phyloP scores from a whole-genome alignment of 2,113 vertebrate genomes.

The Meriones unguiculatus region DNA sequence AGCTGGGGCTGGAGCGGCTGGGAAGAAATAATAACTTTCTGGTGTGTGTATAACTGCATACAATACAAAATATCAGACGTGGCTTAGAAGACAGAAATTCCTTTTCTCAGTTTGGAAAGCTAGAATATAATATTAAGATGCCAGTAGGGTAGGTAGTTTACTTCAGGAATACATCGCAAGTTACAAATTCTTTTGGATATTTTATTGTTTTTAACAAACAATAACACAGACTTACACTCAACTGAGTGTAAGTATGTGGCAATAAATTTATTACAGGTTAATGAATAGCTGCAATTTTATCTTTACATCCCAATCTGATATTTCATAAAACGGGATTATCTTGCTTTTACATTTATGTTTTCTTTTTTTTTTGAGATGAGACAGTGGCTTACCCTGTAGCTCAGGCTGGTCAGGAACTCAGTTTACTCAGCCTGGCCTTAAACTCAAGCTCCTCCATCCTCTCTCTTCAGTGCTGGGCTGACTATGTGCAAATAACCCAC shows the following conservation, averaged over 20 bases:
- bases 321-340: not conserved
- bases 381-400: not conserved
- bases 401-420: not conserved
- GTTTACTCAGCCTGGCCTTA: not conserved
- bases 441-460: not conserved
- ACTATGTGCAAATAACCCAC: not conserved
- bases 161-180: not conserved
- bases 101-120: not conserved
- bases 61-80: not conserved
- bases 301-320: not conserved
- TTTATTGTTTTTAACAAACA: slow-evolving; percentile 42
- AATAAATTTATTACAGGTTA: slow-evolving; percentile 1
- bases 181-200: not conserved
- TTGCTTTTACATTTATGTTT: not conserved
- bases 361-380: not conserved
- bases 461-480: not conserved
- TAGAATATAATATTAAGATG: not conserved
- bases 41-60: not conserved
- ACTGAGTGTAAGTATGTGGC: not conserved
- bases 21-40: not conserved
- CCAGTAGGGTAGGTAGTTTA: not conserved
- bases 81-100: not conserved
- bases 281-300: not conserved
- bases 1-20: not conserved
- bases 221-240: not conserved